phyloP scores from a whole-genome alignment of 2,113 vertebrate species.

The Taurulus bubalis region DNA sequence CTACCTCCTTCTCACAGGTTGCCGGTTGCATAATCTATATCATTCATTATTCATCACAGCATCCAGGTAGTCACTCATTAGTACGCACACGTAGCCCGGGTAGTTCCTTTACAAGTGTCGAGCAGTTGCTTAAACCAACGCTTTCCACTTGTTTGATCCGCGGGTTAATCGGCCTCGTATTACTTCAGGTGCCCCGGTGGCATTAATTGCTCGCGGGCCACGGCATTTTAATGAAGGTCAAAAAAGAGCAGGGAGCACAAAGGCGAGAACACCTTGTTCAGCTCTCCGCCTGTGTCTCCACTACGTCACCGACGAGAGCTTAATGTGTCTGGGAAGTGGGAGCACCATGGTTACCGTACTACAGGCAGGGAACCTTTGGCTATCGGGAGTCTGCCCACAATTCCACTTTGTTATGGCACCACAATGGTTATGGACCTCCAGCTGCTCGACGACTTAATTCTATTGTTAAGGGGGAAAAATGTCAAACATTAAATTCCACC shows the following conservation, averaged over 20 bases:
- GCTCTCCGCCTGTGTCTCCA: constrained; percentile 44
- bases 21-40: constrained; percentile 32
- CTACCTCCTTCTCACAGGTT: not conserved
- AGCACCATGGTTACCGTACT: constrained; percentile 48
- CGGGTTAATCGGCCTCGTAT: constrained; percentile 74
- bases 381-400: constrained; percentile 25
- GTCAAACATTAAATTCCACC: constrained; percentile 38
- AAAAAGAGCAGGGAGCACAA: constrained; percentile 46
- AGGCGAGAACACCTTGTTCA: constrained; percentile 65
- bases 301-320: constrained; percentile 41
- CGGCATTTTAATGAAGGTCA: constrained; percentile 80
- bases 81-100: constrained; percentile 34
- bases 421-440: constrained; percentile 27
- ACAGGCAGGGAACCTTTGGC: constrained; percentile 22
- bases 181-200: constrained; percentile 53
- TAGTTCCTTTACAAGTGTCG: constrained; percentile 68
- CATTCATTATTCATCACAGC: constrained; percentile 62
- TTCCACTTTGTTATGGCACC: constrained; percentile 36
- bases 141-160: constrained; percentile 60
- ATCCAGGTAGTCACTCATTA: constrained; percentile 61
- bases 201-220: constrained; percentile 67
- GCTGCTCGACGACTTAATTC: constrained; percentile 16
- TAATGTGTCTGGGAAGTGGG: constrained; percentile 47
- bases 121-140: constrained; percentile 61
- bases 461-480: constrained; percentile 11